These are phyloP conservation scores for Micromesistius poutassou DNA, from an alignment of 2,797 vertebrate genomes.

Conservation along the genomic window DNA sequence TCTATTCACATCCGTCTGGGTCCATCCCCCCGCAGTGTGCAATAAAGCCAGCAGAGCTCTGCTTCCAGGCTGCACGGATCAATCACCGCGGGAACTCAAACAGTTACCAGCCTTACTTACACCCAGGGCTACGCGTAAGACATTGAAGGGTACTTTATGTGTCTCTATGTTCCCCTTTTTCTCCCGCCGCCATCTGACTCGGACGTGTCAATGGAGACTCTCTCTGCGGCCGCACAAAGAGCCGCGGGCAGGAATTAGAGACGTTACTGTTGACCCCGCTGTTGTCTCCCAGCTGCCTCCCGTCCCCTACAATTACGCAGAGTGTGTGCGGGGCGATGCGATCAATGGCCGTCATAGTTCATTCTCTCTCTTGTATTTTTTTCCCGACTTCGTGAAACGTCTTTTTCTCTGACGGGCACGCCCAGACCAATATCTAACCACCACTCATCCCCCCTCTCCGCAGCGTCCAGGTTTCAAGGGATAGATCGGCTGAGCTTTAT, in stretches of 20 bases:
- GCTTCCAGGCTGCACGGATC: constrained; percentile 57
- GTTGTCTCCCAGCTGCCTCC: neutral
- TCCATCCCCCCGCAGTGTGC: constrained; percentile 56
- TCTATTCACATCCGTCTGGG: constrained; percentile 58
- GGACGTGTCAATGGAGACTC: neutral
- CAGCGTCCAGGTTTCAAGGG: too few relatives aligned
- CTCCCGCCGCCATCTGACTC: neutral
- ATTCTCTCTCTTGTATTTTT: neutral
- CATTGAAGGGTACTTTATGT: neutral
- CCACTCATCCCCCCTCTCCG: too few relatives aligned
- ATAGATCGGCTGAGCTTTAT: neutral
- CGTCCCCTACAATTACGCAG: neutral
- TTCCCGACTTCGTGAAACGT: neutral
- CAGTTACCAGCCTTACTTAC: neutral
- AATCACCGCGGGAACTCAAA: constrained; percentile 34
- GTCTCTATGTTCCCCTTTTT: neutral
- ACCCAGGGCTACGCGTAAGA: neutral
- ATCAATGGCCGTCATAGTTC: neutral
- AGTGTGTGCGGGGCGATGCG: neutral
- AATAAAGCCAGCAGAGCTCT: constrained; percentile 60
- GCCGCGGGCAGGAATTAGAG: neutral
- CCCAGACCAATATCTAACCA: neutral
- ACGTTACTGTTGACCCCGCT: neutral
- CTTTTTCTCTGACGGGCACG: too few relatives aligned
- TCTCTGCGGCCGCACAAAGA: neutral